Evolutionary conservation across 2,113 vertebrate genomes (phyloP), one percentile per base, ranked within the genome.

Genomic region (Alectura lathami): DNA sequence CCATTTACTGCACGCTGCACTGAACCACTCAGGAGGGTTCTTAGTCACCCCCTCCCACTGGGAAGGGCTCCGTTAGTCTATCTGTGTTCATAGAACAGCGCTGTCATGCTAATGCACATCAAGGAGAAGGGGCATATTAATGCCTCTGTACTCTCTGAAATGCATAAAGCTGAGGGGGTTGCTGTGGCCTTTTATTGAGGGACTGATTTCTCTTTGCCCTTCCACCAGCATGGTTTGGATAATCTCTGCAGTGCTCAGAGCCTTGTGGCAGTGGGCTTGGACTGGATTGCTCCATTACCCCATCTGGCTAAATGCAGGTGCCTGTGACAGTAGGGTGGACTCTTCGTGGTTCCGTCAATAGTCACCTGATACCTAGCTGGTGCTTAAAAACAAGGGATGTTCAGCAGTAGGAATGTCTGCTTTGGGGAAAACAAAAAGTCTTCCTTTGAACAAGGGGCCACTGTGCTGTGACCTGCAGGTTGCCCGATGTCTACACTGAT

Each of bases 401-500:
- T n/a, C n/a, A n/a, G n/a, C n/a, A n/a, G n/a, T n/a, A n/a, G n/a
- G n/a, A n/a, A n/a, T n/a, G n/a, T n/a, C n/a, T n/a, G n/a, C n/a
- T n/a, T n/a, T n/a, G n/a, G n/a, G n/a, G n/a, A n/a, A n/a, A n/a
- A n/a, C n/a, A n/a, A n/a, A n/a, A n/a, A n/a, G n/a, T n/a, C n/a
- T n/a, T n/a, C n/a, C n/a, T n/a, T n/a, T n/a, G n/a, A n/a, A n/a
- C n/a, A n/a, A n/a, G n/a, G n/a, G n/a, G n/a, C n/a, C n/a, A 40
- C 45, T 24, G 66, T 1, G 2, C 27, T 36, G 1, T 88, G 5
- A 63, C 3, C 68, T 36, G 26, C 91, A 98, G 98, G 92, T 90
- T 99, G 86, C 98, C 98, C 2, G 98, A 98, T 86, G 97, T 98
- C 62, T 99, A 97, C 96, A 98, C 98, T 34, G 97, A 98, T 86